Base-by-base conservation (phyloP, 2,797 vertebrate genomes). In the Tadarida brasiliensis region DNA sequence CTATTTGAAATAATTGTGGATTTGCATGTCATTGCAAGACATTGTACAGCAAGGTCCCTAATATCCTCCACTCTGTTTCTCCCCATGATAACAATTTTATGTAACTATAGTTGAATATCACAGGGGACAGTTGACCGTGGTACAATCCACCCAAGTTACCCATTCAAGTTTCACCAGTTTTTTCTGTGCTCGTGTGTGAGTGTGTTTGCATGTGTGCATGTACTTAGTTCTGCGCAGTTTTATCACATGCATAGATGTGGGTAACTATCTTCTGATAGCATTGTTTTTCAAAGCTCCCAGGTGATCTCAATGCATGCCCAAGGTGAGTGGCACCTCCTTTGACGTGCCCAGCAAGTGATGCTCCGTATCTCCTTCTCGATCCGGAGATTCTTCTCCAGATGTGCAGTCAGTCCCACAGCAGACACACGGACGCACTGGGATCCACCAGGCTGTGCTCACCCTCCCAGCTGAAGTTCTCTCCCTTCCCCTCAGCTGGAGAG, bases 1-100 rank as follows among this genome's bases (percentile, higher is more conserved):
- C 39, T 65, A 2, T 54, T 86, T 92, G 73, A 92, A 85, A 92
- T 90, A 73, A 84, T 68, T 33, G n/a, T 68, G 35, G 26, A 39
- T 56, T 90, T 86, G 78, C 30, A 39, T 67, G n/a, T 4, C 44
- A 3, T 67, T 83, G 47, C 33, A 76, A 78, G 90, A 33, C 54
- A 49, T 28, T 59, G 39, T 74, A 11, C 17, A 17, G 33, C 86
- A 63, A 47, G 20, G 4, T 49, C 20, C 28, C 63, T 65, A 20
- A 6, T 26, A 3, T 26, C 16, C 33, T 59, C 76, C 35, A 11
- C 68, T 91, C 33, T 0, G 19, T 88, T 81, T 20, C 56, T 56
- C 35, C 54, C 35, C 26, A 0, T 35, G 39, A 22, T 47, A 44
- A 71, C 39, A 26, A 30, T 67, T 95, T 30, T 47, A 44, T 3